Conservation (phyloP, 2,113 vertebrate species). For the Embiotoca jacksoni region DNA sequence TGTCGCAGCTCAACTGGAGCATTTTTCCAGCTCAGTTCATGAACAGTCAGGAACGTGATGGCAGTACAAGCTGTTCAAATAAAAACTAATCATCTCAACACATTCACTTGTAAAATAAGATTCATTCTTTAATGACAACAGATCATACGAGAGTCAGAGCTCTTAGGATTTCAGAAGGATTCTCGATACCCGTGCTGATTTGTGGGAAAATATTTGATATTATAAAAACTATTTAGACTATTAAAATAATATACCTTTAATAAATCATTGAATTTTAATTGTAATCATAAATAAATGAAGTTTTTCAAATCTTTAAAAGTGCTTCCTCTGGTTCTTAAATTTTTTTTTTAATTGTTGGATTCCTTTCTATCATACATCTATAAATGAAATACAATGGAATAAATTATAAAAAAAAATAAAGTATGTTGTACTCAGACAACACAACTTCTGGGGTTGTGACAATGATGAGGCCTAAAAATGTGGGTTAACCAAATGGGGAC, state of each 20-base stretch:
- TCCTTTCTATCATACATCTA: too few relatives aligned
- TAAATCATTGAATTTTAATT: background rate
- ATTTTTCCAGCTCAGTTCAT: slow-evolving; percentile 3
- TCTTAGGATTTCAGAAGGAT: background rate
- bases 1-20: background rate
- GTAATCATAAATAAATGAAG: too few relatives aligned
- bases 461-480: too few relatives aligned
- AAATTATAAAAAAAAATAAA: too few relatives aligned
- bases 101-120: background rate
- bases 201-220: background rate
- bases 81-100: background rate
- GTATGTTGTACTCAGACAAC: too few relatives aligned
- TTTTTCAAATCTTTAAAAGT: too few relatives aligned
- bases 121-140: background rate
- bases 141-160: background rate
- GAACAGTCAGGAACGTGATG: background rate
- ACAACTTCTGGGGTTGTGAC: too few relatives aligned
- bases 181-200: background rate
- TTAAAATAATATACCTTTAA: background rate
- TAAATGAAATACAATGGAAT: too few relatives aligned
- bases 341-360: too few relatives aligned
- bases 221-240: background rate
- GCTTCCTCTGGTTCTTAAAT: too few relatives aligned
- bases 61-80: background rate
- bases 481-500: too few relatives aligned